Conservation (phyloP, 2,888 invertebrate genomes). For the Macaria liturata region DNA sequence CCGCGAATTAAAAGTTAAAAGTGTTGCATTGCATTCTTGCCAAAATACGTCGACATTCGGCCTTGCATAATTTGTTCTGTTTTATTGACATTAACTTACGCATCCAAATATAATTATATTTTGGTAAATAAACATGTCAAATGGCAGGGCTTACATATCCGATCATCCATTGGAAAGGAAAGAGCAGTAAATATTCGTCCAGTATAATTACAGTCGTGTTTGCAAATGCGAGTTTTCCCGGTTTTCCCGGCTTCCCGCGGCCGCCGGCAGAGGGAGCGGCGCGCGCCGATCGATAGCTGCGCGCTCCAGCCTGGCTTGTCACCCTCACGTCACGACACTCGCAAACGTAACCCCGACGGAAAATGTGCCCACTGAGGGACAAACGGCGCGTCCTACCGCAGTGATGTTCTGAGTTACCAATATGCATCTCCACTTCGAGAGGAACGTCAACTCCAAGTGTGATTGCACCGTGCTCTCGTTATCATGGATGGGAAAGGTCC, state of each 20-base stretch:
- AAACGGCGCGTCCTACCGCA: constrained; percentile 33
- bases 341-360: constrained; percentile 40
- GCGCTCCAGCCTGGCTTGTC: constrained; percentile 55
- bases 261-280: constrained; percentile 59
- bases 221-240: constrained; percentile 48
- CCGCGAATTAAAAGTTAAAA: constrained; percentile 33
- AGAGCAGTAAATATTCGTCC: constrained; percentile 4
- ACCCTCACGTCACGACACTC: constrained; percentile 64
- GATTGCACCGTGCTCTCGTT: constrained; percentile 97
- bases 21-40: constrained; percentile 35
- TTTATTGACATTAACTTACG: constrained; percentile 1
- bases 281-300: constrained; percentile 73
- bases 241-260: constrained; percentile 61
- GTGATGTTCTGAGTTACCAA: constrained; percentile 49
- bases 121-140: too few species aligned
- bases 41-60: constrained; percentile 25
- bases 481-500: constrained; percentile 99
- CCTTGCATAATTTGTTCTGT: constrained; percentile 14
- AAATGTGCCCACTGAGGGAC: constrained; percentile 45
- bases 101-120: too few species aligned
- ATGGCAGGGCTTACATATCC: too few species aligned
- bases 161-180: not conserved
- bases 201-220: constrained; percentile 26
- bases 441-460: constrained; percentile 95
- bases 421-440: constrained; percentile 99